A percentile compares a stretch with the other conserved stretches of the same genome.
Evolutionary conservation across 1,140 invertebrate species (phyloP).

Genomic region (Neodiprion pinetum): DNA sequence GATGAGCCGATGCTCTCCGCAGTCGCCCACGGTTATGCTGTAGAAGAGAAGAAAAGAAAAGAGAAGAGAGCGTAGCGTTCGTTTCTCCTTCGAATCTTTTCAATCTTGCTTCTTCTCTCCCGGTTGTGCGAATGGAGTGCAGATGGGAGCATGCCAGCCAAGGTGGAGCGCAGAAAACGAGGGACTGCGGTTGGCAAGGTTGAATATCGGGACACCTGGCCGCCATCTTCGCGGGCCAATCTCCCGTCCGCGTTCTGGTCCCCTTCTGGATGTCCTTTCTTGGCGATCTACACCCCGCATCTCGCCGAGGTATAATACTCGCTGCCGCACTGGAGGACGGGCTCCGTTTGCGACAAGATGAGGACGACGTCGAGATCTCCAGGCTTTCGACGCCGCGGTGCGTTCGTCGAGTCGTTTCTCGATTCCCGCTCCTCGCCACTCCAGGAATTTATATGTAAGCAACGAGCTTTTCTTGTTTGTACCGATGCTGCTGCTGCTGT

Average conservation of each 20-base stretch:
- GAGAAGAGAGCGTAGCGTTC: constrained; percentile 32
- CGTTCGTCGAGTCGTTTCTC: neutral
- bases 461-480: too few species aligned
- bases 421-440: too few species aligned
- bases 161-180: too few species aligned
- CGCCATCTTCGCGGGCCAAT: constrained; percentile 1
- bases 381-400: neutral
- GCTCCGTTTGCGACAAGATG: neutral
- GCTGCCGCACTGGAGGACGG: too few species aligned
- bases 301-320: neutral
- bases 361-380: neutral
- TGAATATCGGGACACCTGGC: neutral
- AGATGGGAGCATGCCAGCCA: too few species aligned
- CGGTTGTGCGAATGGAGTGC: too few species aligned
- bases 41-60: constrained; percentile 22
- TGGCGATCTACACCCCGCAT: constrained; percentile 1
- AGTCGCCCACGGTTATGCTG: constrained; percentile 16
- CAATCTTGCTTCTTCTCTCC: too few species aligned
- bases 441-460: too few species aligned
- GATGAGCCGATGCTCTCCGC: too few species aligned
- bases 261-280: constrained; percentile 4
- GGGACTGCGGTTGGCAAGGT: too few species aligned
- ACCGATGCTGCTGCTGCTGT: too few species aligned
- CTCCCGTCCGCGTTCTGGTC: neutral
- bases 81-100: neutral